A percentile compares a stretch with the other conserved stretches of the same genome.
Conservation (phyloP, 1,140 invertebrate species). For the Ganaspis sp. region DNA sequence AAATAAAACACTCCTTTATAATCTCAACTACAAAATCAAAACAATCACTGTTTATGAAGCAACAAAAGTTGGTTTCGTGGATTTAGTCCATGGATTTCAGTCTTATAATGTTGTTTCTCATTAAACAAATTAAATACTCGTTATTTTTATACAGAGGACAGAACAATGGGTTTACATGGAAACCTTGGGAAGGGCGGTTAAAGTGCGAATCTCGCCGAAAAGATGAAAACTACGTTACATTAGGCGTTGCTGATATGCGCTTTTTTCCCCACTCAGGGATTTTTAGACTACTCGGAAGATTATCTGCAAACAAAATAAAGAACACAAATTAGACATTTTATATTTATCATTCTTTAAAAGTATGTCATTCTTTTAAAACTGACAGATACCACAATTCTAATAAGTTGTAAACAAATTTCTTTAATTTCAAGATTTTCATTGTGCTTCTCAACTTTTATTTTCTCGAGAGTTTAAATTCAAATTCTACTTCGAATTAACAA, state of each 20-base stretch:
- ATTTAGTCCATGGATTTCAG: constrained; percentile 74
- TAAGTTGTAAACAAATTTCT: too few relatives aligned
- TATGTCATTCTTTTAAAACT: too few relatives aligned
- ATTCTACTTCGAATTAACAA: too few relatives aligned
- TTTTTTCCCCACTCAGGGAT: constrained; percentile 61
- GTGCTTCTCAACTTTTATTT: too few relatives aligned
- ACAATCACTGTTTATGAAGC: constrained; percentile 58
- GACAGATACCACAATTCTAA: too few relatives aligned
- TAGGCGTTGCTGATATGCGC: constrained; percentile 73
- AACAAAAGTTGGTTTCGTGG: constrained; percentile 64
- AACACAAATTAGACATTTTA: neutral
- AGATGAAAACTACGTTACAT: constrained; percentile 70
- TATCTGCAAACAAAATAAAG: constrained; percentile 63
- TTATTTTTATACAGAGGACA: constrained; percentile 75
- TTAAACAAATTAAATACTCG: constrained; percentile 66
- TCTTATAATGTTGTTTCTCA: constrained; percentile 70
- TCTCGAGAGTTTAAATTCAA: too few relatives aligned
- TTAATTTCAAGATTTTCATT: too few relatives aligned
- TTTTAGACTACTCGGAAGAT: constrained; percentile 71
- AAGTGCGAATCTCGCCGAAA: constrained; percentile 63
- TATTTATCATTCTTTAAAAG: too few relatives aligned
- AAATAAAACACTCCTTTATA: constrained; percentile 30
- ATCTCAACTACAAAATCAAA: constrained; percentile 34
- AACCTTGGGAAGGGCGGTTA: constrained; percentile 59
- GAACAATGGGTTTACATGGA: constrained; percentile 72